Evolutionary conservation across 2,888 invertebrate species (phyloP).

Genomic region (Heliconius ethilla): DNA sequence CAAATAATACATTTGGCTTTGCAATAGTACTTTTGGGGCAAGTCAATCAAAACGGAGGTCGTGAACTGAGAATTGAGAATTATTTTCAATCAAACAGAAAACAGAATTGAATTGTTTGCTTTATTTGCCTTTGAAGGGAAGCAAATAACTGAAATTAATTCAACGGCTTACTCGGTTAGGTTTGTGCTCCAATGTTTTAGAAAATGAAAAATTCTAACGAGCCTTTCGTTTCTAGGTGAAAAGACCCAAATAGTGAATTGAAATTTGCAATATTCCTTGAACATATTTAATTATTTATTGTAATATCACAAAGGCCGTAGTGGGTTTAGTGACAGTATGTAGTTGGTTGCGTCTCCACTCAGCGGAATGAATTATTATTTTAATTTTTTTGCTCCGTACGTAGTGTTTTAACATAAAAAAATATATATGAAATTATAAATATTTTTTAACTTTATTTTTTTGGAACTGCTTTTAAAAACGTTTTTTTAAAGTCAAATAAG

Average conservation of each 20-base stretch:
- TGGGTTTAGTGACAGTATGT: neutral
- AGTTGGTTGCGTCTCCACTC: no score
- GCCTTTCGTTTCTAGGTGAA: neutral
- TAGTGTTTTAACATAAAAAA: no score
- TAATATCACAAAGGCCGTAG: neutral
- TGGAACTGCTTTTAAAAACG: no score
- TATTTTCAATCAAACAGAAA: slow-evolving; percentile 38
- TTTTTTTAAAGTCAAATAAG: no score
- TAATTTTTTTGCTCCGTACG: no score
- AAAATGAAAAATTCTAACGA: slow-evolving; percentile 22
- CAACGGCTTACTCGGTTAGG: slow-evolving; percentile 12
- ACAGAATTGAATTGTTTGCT: slow-evolving; percentile 31
- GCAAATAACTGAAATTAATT: slow-evolving; percentile 33
- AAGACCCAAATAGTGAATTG: neutral
- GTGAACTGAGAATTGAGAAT: slow-evolving; percentile 20
- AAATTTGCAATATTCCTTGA: neutral
- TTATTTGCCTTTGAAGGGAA: slow-evolving; percentile 34
- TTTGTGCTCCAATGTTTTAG: slow-evolving; percentile 7
- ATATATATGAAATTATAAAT: no score
- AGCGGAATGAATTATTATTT: no score
- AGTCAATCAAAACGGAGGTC: slow-evolving; percentile 24
- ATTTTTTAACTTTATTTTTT: no score
- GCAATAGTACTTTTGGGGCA: neutral
- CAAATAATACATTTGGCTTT: neutral
- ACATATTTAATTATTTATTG: no score